Conservation (phyloP, 2,113 vertebrate species). For the Myrmecobius fasciatus region DNA sequence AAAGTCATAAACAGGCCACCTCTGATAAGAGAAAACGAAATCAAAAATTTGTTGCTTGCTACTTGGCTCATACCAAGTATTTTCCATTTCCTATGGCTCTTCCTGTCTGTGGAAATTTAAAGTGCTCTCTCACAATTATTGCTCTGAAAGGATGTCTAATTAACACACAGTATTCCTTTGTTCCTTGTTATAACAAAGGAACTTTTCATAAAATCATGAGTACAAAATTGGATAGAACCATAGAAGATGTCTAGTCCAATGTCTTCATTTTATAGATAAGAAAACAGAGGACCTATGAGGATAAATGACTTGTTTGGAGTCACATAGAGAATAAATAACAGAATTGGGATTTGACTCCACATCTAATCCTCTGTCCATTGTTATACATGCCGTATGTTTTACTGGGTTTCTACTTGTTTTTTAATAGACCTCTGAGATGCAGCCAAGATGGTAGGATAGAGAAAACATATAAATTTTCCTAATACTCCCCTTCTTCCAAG, state of each 20-base stretch:
- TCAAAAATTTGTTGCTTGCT: not conserved
- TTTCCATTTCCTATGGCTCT: not conserved
- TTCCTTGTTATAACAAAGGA: not conserved
- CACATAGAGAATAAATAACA: not conserved
- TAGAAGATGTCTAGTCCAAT: not conserved
- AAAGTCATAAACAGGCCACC: not conserved
- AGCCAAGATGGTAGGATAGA: too few relatives aligned
- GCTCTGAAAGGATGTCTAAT: slow-evolving; percentile 38
- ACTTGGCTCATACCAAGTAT: not conserved
- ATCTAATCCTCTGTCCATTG: not conserved
- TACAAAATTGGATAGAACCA: not conserved
- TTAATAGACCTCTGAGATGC: not conserved
- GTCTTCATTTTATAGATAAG: not conserved
- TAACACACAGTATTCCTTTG: not conserved
- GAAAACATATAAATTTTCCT: too few relatives aligned
- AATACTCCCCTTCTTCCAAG: too few relatives aligned
- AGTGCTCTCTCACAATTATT: not conserved
- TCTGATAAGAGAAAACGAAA: not conserved
- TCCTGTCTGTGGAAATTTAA: not conserved
- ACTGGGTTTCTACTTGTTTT: not conserved
- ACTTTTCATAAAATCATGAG: not conserved
- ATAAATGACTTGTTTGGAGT: not conserved
- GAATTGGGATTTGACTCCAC: not conserved
- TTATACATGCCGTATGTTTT: not conserved
- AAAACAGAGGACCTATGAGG: not conserved